Conservation (phyloP, 2,113 vertebrate genomes). For the Desmodus rotundus region DNA sequence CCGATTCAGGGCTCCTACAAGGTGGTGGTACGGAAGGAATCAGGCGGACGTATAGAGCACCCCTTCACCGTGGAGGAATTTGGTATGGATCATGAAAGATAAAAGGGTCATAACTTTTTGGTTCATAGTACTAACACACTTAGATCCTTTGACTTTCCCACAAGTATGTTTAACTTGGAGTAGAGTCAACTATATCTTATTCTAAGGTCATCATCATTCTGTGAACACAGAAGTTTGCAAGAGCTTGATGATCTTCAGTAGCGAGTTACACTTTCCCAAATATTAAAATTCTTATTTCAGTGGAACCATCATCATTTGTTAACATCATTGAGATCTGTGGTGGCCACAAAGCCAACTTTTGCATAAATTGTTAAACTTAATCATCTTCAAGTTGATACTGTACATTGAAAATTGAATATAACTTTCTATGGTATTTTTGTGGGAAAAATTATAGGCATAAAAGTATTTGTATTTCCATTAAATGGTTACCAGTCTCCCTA, state of each 20-base stretch:
- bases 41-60: background rate
- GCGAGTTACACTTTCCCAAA: background rate
- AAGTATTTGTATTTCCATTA: background rate
- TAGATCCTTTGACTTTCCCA: background rate
- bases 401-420: background rate
- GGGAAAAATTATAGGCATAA: background rate
- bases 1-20: conserved; percentile 76
- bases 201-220: background rate
- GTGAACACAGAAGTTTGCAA: background rate
- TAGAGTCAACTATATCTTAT: background rate
- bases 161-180: background rate
- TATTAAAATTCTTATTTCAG: background rate
- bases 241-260: background rate
- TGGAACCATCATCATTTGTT: background rate
- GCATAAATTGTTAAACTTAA: background rate
- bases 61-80: conserved; percentile 78
- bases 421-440: background rate
- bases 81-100: conserved; percentile 68
- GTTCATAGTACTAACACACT: background rate
- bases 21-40: conserved; percentile 64
- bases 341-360: background rate
- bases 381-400: background rate
- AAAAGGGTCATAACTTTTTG: background rate
- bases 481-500: background rate
- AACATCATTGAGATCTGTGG: background rate